Evolutionary conservation across 1,140 invertebrate genomes (phyloP).

Genomic region (Zaprionus africanus): DNA sequence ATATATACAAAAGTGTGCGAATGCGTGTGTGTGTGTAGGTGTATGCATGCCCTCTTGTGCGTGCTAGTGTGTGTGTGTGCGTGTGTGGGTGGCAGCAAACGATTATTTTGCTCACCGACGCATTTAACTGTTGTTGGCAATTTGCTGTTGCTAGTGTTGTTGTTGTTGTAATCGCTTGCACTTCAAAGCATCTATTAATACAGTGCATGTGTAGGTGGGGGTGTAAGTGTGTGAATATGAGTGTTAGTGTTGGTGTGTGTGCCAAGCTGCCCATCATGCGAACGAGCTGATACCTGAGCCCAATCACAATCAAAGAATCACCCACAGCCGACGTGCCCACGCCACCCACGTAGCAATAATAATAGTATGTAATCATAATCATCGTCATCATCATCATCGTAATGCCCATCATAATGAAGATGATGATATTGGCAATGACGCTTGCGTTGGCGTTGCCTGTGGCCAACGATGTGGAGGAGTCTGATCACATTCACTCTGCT

Average conservation of each 20-base stretch:
- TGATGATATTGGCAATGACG: conserved; percentile 46
- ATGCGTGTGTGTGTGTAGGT: background rate
- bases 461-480: conserved; percentile 20
- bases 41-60: background rate
- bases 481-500: conserved; percentile 4
- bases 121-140: conserved; percentile 35
- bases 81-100: conserved; percentile 18
- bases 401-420: conserved; percentile 24
- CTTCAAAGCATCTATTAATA: conserved; percentile 57
- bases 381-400: conserved; percentile 40
- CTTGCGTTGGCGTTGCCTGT: conserved; percentile 35
- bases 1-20: conserved; percentile 1
- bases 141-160: conserved; percentile 16
- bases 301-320: conserved; percentile 51
- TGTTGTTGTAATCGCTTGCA: conserved; percentile 48
- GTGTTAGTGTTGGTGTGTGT: conserved; percentile 11
- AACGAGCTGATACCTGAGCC: conserved; percentile 50
- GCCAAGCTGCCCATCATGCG: conserved; percentile 33
- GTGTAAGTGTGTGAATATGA: conserved; percentile 7
- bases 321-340: conserved; percentile 21
- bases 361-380: conserved; percentile 53
- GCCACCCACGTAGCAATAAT: conserved; percentile 58
- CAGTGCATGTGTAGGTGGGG: background rate
- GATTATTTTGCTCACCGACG: conserved; percentile 48
- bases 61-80: conserved; percentile 7